Base-by-base conservation (phyloP, 92 coral and sea anemone species). In the Palythoa grandiflora region DNA sequence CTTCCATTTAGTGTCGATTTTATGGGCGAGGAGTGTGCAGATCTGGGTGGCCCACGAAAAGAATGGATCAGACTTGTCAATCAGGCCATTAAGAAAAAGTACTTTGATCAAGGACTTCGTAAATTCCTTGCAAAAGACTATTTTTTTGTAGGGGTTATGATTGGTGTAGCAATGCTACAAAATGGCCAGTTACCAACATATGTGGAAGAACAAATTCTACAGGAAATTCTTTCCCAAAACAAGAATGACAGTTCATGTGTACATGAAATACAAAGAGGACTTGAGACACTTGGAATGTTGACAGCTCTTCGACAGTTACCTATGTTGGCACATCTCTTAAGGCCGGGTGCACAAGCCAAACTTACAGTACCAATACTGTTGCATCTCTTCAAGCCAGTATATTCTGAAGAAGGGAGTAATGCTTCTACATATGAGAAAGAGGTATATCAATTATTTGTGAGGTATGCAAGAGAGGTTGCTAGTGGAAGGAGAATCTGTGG, bases 391-490 rank as follows among this genome's bases (percentile, higher is more conserved):
- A 71, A 71, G n/a, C 76, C 76, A 71, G n/a, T 8, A 37, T 71
- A 8, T 71, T 71, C 76, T 8, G 76, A 71, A 13, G 51, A 37
- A 71, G 76, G 76, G 17, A 71, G 50, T 16, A 92, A 89, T 80
- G 80, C 93, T 15, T 19, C 71, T 28, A 87, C 75, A 59, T 71
- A 77, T 21, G 92, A 89, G 90, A 93, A 93, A 79, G 92, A 77
- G 65, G 92, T 84, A 68, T 91, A 89, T 66, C 87, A 83, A 60
- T 38, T 77, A 77, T 89, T 89, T 87, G 91, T 93, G 40, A 89
- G 93, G 75, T 91, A 93, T 74, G 89, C 71, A 12, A 86, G 92
- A 76, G 94, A 89, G 68, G 94, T 91, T 54, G 94, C 94, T 51
- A 88, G 88, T 79, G 90, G 91, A 73, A 71, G 92, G 72, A 80